phyloP scores from a whole-genome alignment of 1,140 invertebrate genomes.

The Mycetomoellerius zeteki region DNA sequence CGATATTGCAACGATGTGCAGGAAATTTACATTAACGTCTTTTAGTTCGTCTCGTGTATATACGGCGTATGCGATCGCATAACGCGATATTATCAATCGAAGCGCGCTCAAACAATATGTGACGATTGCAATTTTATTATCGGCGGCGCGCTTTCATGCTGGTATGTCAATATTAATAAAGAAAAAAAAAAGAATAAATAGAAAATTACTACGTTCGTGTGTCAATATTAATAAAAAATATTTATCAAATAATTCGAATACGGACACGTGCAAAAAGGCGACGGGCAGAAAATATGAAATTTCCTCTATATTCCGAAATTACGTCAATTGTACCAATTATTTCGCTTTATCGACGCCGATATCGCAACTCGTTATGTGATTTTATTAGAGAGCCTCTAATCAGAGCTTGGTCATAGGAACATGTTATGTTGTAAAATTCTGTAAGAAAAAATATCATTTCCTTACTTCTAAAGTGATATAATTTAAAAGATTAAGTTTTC shows the following conservation, averaged over 20 bases:
- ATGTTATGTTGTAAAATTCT: no score
- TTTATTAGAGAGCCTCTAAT: no score
- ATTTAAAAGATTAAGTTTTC: no score
- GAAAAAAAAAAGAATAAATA: not conserved
- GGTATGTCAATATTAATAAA: slow-evolving; percentile 3
- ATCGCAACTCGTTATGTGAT: not conserved
- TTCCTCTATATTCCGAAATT: not conserved
- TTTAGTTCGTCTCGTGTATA: slow-evolving; percentile 26
- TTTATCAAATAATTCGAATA: slow-evolving; percentile 1
- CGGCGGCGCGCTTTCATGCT: not conserved
- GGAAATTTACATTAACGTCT: slow-evolving; percentile 60
- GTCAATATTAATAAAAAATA: slow-evolving; percentile 28
- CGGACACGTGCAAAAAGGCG: not conserved
- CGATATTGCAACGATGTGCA: slow-evolving; percentile 34
- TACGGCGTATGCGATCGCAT: not conserved
- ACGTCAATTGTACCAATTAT: slow-evolving; percentile 2
- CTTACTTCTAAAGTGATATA: no score
- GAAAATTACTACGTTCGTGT: not conserved
- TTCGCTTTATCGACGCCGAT: no score
- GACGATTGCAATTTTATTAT: slow-evolving; percentile 37
- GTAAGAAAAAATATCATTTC: not conserved
- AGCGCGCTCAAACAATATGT: not conserved
- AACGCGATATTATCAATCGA: slow-evolving; percentile 26
- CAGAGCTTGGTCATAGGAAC: no score
- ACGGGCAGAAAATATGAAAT: not conserved